A percentile compares a stretch with the other conserved stretches of the same genome.
These are phyloP conservation scores for Meteorus sp. DNA, from an alignment of 1,140 invertebrate species.

Conservation along the genomic window DNA sequence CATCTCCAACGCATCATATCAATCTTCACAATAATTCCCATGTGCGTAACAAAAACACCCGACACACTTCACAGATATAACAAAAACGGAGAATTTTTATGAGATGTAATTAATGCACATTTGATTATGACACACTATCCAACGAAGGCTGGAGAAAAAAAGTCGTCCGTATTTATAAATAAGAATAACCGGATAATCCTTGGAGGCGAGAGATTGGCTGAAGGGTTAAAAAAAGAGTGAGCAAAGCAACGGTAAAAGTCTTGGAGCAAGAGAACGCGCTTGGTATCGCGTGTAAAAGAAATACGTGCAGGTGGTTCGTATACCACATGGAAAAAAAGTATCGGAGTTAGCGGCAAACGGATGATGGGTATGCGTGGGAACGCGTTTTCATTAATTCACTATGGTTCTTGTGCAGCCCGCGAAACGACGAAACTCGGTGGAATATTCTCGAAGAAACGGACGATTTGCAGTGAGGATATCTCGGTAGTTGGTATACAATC, in stretches of 20 bases:
- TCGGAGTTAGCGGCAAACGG: constrained; percentile 29
- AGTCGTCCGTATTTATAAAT: constrained; percentile 35
- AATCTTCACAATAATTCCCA: too few relatives aligned
- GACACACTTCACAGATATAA: too few relatives aligned
- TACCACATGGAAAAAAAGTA: constrained; percentile 23
- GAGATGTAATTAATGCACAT: too few relatives aligned
- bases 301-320: constrained; percentile 16
- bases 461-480: constrained; percentile 43
- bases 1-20: too few relatives aligned
- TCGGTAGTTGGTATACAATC: too few relatives aligned
- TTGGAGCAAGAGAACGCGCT: constrained; percentile 17
- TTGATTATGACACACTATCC: too few relatives aligned
- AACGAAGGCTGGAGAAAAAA: too few relatives aligned
- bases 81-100: too few relatives aligned
- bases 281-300: constrained; percentile 8
- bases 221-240: constrained; percentile 1
- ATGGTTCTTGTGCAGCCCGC: constrained; percentile 32
- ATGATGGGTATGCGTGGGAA: constrained; percentile 36
- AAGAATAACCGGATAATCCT: background rate
- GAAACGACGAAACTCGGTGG: too few relatives aligned
- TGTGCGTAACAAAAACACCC: too few relatives aligned
- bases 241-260: constrained; percentile 26
- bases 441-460: too few relatives aligned
- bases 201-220: background rate
- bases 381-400: constrained; percentile 42